phyloP scores from a whole-genome alignment of 2,113 vertebrate genomes.

The Vulpes ferrilata region DNA sequence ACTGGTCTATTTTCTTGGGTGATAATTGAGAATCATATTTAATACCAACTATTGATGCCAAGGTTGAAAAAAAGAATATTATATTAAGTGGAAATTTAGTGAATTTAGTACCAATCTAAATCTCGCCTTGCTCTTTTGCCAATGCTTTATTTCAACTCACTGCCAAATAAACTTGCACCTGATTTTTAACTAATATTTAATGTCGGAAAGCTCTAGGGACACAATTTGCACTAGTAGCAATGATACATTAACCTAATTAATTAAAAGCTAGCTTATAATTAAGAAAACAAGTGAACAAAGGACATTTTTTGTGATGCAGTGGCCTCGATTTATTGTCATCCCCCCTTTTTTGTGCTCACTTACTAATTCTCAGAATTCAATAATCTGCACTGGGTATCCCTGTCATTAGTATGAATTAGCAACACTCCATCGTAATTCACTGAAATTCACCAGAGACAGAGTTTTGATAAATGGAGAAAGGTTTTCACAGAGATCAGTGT shows the following conservation, averaged over 20 bases:
- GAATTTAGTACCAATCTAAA: constrained; percentile 60
- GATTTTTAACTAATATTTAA: constrained; percentile 73
- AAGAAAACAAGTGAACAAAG: constrained; percentile 76
- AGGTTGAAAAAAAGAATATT: constrained; percentile 8
- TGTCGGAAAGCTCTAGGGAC: constrained; percentile 10
- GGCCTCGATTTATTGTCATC: constrained; percentile 45
- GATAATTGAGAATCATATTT: constrained; percentile 11
- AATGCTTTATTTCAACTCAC: constrained; percentile 61
- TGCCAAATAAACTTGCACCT: constrained; percentile 61
- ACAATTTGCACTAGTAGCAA: constrained; percentile 60
- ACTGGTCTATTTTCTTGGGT: constrained; percentile 10
- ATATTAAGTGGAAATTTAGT: constrained; percentile 61
- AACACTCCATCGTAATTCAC: constrained; percentile 58
- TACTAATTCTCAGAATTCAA: constrained; percentile 69
- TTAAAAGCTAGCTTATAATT: constrained; percentile 72
- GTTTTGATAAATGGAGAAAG: constrained; percentile 67
- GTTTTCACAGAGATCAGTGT: constrained; percentile 54
- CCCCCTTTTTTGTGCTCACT: neutral
- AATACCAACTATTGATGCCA: constrained; percentile 20
- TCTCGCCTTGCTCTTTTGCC: constrained; percentile 41
- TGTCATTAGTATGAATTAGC: constrained; percentile 75
- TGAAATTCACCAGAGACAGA: constrained; percentile 63
- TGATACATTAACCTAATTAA: constrained; percentile 71
- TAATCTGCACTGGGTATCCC: constrained; percentile 49
- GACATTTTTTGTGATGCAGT: constrained; percentile 42